phyloP scores from a whole-genome alignment of 2,888 invertebrate species.

The Nephrotoma appendiculata region DNA sequence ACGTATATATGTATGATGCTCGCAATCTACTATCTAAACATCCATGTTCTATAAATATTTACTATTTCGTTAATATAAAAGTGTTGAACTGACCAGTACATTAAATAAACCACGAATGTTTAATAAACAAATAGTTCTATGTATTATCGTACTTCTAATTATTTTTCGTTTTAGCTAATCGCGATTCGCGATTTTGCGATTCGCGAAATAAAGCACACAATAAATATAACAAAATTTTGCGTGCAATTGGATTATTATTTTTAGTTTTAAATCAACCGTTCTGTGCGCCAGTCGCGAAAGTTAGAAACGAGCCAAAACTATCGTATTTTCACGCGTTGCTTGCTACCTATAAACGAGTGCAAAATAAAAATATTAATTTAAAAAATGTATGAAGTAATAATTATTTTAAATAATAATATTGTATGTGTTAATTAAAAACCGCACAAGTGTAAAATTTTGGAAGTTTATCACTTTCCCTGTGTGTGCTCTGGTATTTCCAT shows the following conservation, averaged over 20 bases:
- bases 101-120: background rate
- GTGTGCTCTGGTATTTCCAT: background rate
- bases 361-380: background rate
- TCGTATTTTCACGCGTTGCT: background rate
- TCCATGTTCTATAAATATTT: background rate
- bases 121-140: background rate
- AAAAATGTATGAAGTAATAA: background rate
- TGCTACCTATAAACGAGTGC: background rate
- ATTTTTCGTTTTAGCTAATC: background rate
- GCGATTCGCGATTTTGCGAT: background rate
- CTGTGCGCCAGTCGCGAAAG: background rate
- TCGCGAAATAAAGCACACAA: background rate
- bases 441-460: background rate
- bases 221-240: background rate
- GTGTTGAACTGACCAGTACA: background rate
- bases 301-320: background rate
- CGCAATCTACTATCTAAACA: background rate
- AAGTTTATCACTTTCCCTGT: background rate
- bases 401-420: background rate
- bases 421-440: background rate
- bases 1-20: background rate
- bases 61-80: background rate
- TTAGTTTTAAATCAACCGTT: background rate
- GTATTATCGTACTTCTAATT: background rate
- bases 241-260: background rate